Percentiles rank a stretch among this genome's conserved stretches.
phyloP scores from a whole-genome alignment of 2,888 invertebrate species.

The Platerodrilus igneus region DNA sequence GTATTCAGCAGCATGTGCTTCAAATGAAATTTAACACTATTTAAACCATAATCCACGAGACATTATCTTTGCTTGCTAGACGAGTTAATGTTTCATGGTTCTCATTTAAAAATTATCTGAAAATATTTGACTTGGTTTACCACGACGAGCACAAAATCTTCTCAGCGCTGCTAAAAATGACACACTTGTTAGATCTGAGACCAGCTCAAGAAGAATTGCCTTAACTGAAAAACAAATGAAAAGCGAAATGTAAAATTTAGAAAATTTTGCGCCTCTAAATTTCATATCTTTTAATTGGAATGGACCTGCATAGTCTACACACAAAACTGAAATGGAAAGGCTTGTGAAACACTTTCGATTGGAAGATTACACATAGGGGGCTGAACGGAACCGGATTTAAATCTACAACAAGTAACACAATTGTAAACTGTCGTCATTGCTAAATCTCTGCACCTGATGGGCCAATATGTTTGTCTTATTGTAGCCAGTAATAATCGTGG shows the following conservation, averaged over 20 bases:
- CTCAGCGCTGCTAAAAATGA: conserved; percentile 22
- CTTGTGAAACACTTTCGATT: conserved; percentile 17
- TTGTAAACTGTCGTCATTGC: conserved; percentile 22
- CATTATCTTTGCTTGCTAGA: conserved; percentile 6
- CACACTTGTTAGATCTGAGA: conserved; percentile 18
- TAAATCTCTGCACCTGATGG: conserved; percentile 26
- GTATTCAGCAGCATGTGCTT: too few relatives aligned
- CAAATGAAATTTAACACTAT: too few relatives aligned
- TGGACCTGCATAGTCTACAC: conserved; percentile 31
- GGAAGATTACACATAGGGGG: conserved; percentile 33
- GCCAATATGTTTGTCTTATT: conserved; percentile 30
- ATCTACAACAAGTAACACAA: conserved; percentile 27
- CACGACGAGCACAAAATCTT: conserved; percentile 25
- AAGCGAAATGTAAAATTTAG: conserved; percentile 26
- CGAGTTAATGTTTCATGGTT: conserved; percentile 3
- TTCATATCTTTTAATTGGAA: conserved; percentile 30
- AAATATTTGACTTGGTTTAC: conserved; percentile 21
- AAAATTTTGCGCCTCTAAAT: conserved; percentile 17
- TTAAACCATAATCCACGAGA: conserved; percentile 28
- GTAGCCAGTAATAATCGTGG: conserved; percentile 14
- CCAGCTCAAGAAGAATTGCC: conserved; percentile 27
- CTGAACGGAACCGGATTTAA: conserved; percentile 19
- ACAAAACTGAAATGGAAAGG: conserved; percentile 30
- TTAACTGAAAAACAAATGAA: conserved; percentile 29
- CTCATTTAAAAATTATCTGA: conserved; percentile 24